These are phyloP conservation scores for Endotricha flammealis DNA, from an alignment of 2,888 invertebrate species.

Conservation along the genomic window DNA sequence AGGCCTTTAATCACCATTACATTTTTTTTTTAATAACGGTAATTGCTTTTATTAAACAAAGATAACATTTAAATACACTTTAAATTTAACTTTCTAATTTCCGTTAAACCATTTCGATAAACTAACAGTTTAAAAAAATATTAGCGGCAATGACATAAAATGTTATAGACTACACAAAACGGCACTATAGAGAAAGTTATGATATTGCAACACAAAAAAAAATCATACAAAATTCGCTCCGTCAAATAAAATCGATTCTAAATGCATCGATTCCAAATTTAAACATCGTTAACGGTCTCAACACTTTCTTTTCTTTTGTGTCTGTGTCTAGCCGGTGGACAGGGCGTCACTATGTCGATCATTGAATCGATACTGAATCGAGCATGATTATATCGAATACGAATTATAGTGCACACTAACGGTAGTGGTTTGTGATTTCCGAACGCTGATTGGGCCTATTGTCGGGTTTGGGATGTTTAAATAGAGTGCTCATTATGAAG, in stretches of 20 bases:
- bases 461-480: slow-evolving; percentile 36
- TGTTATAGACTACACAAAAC: slow-evolving; percentile 2
- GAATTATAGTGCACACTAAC: slow-evolving; percentile 31
- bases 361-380: slow-evolving; percentile 57
- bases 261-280: slow-evolving; percentile 45
- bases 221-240: slow-evolving; percentile 28
- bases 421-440: slow-evolving; percentile 54
- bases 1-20: too few relatives aligned
- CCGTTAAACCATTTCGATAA: background rate
- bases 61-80: slow-evolving; percentile 13
- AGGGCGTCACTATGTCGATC: slow-evolving; percentile 66
- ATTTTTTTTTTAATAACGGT: too few relatives aligned
- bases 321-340: slow-evolving; percentile 44
- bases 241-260: slow-evolving; percentile 31
- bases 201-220: slow-evolving; percentile 7
- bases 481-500: slow-evolving; percentile 45
- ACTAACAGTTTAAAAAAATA: slow-evolving; percentile 3
- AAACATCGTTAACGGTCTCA: slow-evolving; percentile 56
- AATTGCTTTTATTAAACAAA: background rate
- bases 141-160: slow-evolving; percentile 5
- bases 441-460: slow-evolving; percentile 62
- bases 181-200: slow-evolving; percentile 5
- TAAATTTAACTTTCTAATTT: background rate
- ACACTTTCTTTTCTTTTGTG: slow-evolving; percentile 71
- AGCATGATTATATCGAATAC: slow-evolving; percentile 54